Conservation (phyloP, 1,140 invertebrate species). For the Ceratoteleas bidentatus region DNA sequence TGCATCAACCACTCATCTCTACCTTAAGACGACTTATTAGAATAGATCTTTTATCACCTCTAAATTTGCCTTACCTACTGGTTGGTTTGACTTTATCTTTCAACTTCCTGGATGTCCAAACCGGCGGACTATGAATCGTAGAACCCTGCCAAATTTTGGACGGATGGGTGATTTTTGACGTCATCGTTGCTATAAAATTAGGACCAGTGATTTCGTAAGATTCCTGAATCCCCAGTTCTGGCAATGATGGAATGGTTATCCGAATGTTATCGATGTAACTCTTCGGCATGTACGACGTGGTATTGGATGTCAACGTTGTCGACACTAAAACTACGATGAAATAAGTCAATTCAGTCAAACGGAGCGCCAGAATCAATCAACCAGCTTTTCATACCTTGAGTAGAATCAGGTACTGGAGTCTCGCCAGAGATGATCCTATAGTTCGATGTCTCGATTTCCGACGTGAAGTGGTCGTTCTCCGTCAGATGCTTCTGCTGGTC, state of each 20-base stretch:
- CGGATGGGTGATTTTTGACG: conserved; percentile 37
- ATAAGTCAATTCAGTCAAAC: background rate
- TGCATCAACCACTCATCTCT: too few species aligned
- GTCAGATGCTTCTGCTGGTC: conserved; percentile 27
- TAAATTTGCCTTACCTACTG: conserved; percentile 16
- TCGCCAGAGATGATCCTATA: conserved; percentile 31
- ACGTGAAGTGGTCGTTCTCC: conserved; percentile 23
- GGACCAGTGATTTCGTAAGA: conserved; percentile 55
- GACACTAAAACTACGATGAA: conserved; percentile 43
- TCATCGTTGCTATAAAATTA: conserved; percentile 52
- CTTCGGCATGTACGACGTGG: conserved; percentile 37
- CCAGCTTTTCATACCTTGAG: conserved; percentile 28
- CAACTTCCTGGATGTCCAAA: conserved; percentile 1
- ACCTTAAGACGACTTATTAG: too few species aligned
- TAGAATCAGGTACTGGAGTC: conserved; percentile 25
- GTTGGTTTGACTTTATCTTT: conserved; percentile 22
- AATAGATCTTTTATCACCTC: background rate
- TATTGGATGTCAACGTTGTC: conserved; percentile 44
- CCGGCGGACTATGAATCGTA: conserved; percentile 1
- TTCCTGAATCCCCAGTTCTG: conserved; percentile 48
- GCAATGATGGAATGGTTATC: conserved; percentile 47
- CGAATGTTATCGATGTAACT: conserved; percentile 55
- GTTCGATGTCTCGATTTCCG: conserved; percentile 40
- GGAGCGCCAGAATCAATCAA: too few species aligned
- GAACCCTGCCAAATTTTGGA: conserved; percentile 25